phyloP scores from a whole-genome alignment of 2,797 vertebrate genomes.

The Microctenopoma steveboyesi region DNA sequence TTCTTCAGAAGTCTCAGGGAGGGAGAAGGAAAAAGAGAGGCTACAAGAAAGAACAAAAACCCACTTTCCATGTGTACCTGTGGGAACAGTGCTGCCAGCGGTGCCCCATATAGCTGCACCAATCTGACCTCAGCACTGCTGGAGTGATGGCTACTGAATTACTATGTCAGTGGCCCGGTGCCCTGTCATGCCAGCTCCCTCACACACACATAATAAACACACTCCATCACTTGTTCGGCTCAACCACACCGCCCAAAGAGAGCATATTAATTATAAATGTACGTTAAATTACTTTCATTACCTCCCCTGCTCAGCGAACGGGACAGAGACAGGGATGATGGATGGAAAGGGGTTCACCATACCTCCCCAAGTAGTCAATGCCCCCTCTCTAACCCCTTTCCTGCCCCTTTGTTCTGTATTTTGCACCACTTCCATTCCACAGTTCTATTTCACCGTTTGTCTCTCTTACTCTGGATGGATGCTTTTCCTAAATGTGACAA shows the following conservation, averaged over 20 bases:
- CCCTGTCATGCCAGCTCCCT: slow-evolving; percentile 61
- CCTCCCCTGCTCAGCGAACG: slow-evolving; percentile 81
- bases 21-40: slow-evolving; percentile 40
- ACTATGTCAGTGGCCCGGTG: slow-evolving; percentile 71
- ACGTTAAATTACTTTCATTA: slow-evolving; percentile 98
- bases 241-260: slow-evolving; percentile 81
- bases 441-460: slow-evolving; percentile 22
- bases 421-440: slow-evolving; percentile 25
- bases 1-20: slow-evolving; percentile 59
- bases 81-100: slow-evolving; percentile 50
- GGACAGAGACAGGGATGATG: slow-evolving; percentile 82
- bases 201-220: slow-evolving; percentile 82
- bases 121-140: slow-evolving; percentile 57
- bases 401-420: slow-evolving; percentile 52
- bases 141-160: slow-evolving; percentile 76
- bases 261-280: slow-evolving; percentile 97
- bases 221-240: slow-evolving; percentile 85
- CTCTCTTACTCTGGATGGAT: neutral
- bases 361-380: slow-evolving; percentile 72
- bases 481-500: neutral
- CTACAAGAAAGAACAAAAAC: slow-evolving; percentile 55
- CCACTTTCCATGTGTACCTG: slow-evolving; percentile 54
- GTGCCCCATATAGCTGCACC: slow-evolving; percentile 72
- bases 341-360: slow-evolving; percentile 81
- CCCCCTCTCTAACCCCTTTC: slow-evolving; percentile 61